Base-by-base conservation (phyloP, 2,888 invertebrate species). In the Rhagonycha lutea region DNA sequence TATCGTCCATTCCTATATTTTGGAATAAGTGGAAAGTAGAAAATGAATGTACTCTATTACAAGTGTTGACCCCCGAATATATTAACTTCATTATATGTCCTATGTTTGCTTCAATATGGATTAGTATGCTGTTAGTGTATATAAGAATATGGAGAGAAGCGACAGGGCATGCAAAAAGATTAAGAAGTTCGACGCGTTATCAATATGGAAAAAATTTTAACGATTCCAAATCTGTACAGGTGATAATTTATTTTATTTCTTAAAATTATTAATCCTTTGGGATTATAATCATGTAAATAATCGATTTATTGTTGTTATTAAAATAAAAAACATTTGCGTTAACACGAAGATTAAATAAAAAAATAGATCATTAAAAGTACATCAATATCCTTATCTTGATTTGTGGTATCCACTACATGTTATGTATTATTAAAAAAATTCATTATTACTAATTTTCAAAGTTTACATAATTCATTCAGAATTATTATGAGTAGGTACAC, bases 141-240 rank as follows among this genome's bases (percentile, higher is more conserved):
- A 92, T 92, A 90, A 90, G 93, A 82, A 95, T 95, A 83, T 94
- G 94, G 92, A 90, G 92, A 32, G 95, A 94, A 86, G 95, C 95
- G 1, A 90, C 92, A 4, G 92, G 91, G 81, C 94, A 95, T 85
- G 92, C 92, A 18, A 90, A 91, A 80, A 90, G 94, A 77, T 88
- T 94, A 86, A 90, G 93, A 62, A 91, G 90, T 77, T 90, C 91
- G 82, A 90, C 90, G 67, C 91, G 91, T 84, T 89, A 90, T 80
- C 82, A 85, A 74, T 86, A 90, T 9, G 89, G 90, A 14, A 89
- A 90, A 77, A 90, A 91, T 76, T 71, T 85, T 65, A 84, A 84
- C 70, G 94, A 94, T 85, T 93, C 93, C 90, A 94, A 94, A 88
- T 94, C 94, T 79, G 91, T 94, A 79, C 94, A 94, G 91, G 94